Evolutionary conservation across 2,888 invertebrate species (phyloP), one percentile per base, ranked within the genome.

Genomic region (Athalia rosae): DNA sequence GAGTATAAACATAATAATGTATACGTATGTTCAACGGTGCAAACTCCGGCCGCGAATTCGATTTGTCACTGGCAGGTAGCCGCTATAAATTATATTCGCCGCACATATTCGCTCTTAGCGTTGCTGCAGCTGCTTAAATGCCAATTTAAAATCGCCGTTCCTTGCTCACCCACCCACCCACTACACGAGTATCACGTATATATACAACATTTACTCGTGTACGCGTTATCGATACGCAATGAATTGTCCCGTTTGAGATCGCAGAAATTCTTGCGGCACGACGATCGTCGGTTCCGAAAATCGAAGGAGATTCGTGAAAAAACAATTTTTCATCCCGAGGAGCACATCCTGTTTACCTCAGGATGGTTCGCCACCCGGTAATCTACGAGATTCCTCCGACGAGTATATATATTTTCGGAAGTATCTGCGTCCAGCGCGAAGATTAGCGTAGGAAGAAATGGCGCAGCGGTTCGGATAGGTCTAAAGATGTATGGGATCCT

Each of bases 371-470:
- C 28, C 28, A 28, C 28, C 28, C 28, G 28, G 28, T 28, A 28
- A 28, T 53, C 53, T 53, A 9, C 7, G 53, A 4, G 53, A 53
- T 53, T 53, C n/a, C 7, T 11, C 6, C 58, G 50, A 41, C 59
- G n/a, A 4, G 15, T n/a, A 71, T 56, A 45, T 8, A 45, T 67
- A 58, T 58, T 13, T 43, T 41, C 45, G 71, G 58, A 71, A 71
- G 56, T 56, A 43, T 53, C 56, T 7, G n/a, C 58, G 50, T 53
- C 41, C 9, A 41, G 8, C 43, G 11, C 9, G 71, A 71, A 71
- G 71, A 71, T 71, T 71, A 71, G 71, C 71, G 71, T 71, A 71
- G 71, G 71, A 58, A 71, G 71, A 56, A 13, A 47, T 43, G 74
- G 28, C 28, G 56, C 61, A 66, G 47, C 9, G 61, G 61, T 58